Evolutionary conservation across 1,140 invertebrate species (phyloP).

Genomic region (Protaetia brevitarsis): DNA sequence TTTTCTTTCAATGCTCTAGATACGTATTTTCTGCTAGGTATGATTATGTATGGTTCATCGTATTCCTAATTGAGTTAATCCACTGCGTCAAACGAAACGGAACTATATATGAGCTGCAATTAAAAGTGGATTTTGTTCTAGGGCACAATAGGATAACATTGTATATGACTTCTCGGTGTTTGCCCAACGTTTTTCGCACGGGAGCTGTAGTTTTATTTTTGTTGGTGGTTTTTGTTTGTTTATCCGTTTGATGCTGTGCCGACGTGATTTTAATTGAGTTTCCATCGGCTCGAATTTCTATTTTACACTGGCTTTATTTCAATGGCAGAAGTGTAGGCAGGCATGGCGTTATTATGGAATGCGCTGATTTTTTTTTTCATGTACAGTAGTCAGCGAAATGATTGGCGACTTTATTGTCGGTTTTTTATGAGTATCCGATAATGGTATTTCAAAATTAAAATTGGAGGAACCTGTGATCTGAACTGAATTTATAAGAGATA

Average conservation of each 20-base stretch:
- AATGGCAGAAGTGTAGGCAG: too few relatives aligned
- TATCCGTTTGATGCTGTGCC: background rate
- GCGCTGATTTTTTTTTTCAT: too few relatives aligned
- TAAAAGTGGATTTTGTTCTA: background rate
- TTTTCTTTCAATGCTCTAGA: background rate
- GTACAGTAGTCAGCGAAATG: too few relatives aligned
- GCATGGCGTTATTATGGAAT: too few relatives aligned
- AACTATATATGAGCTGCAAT: slow-evolving; percentile 5
- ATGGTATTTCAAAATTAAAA: too few relatives aligned
- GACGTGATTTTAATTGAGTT: slow-evolving; percentile 7
- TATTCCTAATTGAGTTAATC: background rate
- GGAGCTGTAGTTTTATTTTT: background rate
- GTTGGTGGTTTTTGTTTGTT: slow-evolving; percentile 1
- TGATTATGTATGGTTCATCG: background rate
- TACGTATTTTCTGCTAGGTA: too few relatives aligned
- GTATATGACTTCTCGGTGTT: slow-evolving; percentile 11
- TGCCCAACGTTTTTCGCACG: background rate
- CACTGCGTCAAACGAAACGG: background rate
- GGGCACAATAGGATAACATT: background rate
- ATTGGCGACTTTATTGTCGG: too few relatives aligned
- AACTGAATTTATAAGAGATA: too few relatives aligned
- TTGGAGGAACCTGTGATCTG: too few relatives aligned
- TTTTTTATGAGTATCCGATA: too few relatives aligned
- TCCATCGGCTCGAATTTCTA: background rate
- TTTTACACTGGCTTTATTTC: background rate